Conservation (phyloP, 2,888 invertebrate genomes). For the Melolontha melolontha region DNA sequence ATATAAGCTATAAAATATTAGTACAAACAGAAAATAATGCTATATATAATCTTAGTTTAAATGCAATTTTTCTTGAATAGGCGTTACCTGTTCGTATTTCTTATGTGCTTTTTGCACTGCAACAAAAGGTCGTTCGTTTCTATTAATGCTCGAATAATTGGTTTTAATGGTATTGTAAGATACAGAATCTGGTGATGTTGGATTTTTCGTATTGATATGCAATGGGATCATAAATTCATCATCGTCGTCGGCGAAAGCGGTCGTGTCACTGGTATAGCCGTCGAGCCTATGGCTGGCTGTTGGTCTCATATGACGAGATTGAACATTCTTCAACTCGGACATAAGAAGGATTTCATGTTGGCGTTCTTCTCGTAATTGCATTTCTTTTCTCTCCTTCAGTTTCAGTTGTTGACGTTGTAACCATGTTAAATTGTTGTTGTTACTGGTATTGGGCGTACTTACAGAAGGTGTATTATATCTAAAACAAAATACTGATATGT, state of each 20-base stretch:
- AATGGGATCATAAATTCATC: conserved; percentile 78
- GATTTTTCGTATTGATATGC: conserved; percentile 72
- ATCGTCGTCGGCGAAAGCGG: conserved; percentile 82
- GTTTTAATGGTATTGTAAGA: conserved; percentile 48
- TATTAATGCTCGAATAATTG: conserved; percentile 59
- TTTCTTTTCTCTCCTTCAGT: conserved; percentile 80
- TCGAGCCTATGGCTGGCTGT: conserved; percentile 71
- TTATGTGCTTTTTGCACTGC: conserved; percentile 72
- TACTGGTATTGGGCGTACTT: conserved; percentile 16
- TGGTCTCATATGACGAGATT: conserved; percentile 63
- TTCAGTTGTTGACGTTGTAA: conserved; percentile 86
- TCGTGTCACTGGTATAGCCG: conserved; percentile 84
- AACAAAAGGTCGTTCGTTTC: conserved; percentile 73
- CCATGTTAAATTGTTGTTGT: conserved; percentile 73
- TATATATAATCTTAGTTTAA: too few species aligned
- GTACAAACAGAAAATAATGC: too few species aligned
- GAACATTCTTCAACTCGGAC: conserved; percentile 70
- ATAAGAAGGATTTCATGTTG: conserved; percentile 75
- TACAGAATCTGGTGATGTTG: conserved; percentile 52
- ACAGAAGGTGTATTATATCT: conserved; percentile 34
- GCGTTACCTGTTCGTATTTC: conserved; percentile 61
- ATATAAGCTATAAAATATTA: too few species aligned
- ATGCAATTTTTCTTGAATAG: not conserved
- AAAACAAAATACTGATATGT: conserved; percentile 4
- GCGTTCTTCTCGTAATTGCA: conserved; percentile 78